Evolutionary conservation across 2,113 vertebrate genomes (phyloP).

Genomic region (Elephantulus edwardii): DNA sequence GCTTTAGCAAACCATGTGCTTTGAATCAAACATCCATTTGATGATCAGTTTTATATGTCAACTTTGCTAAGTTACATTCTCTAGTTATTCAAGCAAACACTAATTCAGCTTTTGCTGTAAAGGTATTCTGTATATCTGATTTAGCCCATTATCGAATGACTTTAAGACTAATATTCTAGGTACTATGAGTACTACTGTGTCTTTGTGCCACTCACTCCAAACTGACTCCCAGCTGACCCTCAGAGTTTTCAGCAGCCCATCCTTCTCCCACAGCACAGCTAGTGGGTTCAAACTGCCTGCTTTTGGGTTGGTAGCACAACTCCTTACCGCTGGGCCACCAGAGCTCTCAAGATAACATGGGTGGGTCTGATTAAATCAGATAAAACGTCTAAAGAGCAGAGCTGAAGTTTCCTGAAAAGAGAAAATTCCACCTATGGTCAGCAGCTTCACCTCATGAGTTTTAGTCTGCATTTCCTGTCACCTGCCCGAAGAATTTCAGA

Average conservation of each 20-base stretch:
- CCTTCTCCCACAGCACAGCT: no score
- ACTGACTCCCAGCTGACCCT: no score
- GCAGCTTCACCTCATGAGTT: background rate
- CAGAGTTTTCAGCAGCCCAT: no score
- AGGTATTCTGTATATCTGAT: background rate
- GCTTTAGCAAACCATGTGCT: background rate
- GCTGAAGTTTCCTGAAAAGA: background rate
- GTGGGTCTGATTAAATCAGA: background rate
- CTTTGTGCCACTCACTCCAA: no score
- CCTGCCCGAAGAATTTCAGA: background rate
- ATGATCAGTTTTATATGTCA: background rate
- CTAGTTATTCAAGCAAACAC: background rate
- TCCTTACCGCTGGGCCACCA: no score
- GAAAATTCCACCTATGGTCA: background rate
- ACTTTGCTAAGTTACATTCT: background rate
- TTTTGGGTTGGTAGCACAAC: no score
- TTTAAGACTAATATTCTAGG: constrained; percentile 39
- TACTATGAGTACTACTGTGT: no score
- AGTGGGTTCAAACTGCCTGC: no score
- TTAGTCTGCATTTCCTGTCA: background rate
- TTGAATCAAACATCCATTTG: background rate
- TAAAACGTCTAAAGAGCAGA: background rate
- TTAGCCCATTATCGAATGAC: background rate
- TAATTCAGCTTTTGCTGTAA: background rate
- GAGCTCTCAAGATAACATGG: background rate